phyloP scores from a whole-genome alignment of 2,113 vertebrate species.

The Mobula hypostoma region DNA sequence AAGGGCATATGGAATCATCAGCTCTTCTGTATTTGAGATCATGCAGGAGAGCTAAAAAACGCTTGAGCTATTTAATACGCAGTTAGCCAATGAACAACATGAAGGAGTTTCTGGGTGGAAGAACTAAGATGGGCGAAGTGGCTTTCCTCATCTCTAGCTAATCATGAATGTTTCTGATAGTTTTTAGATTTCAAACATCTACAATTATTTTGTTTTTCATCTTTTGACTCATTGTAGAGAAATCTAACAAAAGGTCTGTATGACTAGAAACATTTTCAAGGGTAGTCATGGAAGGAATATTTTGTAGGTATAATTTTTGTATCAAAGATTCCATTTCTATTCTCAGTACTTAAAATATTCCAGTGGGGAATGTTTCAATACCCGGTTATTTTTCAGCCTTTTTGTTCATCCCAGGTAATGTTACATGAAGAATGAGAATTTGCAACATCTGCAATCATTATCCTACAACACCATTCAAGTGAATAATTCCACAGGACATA shows the following conservation, averaged over 20 bases:
- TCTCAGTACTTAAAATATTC: background rate
- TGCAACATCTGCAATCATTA: background rate
- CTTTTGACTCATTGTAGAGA: background rate
- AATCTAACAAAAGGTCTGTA: background rate
- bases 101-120: background rate
- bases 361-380: background rate
- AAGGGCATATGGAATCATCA: background rate
- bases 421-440: background rate
- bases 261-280: background rate
- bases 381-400: background rate
- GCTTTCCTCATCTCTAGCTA: background rate
- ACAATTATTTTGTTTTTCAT: background rate
- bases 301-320: background rate
- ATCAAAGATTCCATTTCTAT: background rate
- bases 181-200: too few species aligned
- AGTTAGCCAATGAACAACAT: background rate
- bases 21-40: background rate
- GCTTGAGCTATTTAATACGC: background rate
- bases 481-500: background rate
- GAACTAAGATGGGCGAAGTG: background rate
- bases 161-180: background rate
- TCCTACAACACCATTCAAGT: background rate
- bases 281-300: background rate
- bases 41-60: background rate
- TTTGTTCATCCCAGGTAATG: background rate